Evolutionary conservation across 37 sponge, comb jelly and placozoan species (phyloP).

Genomic region (Mnemiopsis leidyi): DNA sequence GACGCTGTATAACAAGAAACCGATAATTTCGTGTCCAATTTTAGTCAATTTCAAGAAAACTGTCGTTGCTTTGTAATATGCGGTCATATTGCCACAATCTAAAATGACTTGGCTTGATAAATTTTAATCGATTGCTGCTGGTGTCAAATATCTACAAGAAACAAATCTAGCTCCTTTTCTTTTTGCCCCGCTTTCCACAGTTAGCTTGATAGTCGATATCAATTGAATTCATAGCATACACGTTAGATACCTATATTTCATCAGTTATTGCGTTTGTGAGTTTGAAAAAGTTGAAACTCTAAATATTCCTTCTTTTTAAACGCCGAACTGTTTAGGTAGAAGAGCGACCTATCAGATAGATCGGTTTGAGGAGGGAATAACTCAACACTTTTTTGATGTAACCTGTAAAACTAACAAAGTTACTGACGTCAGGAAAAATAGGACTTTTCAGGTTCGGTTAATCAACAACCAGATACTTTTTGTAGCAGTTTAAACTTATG

Average conservation of each 20-base stretch:
- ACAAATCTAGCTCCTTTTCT: too few relatives aligned
- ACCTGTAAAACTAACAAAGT: slow-evolving; percentile 23
- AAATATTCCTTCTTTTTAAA: too few relatives aligned
- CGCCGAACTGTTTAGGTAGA: neutral
- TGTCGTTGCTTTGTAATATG: neutral
- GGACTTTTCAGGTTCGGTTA: neutral
- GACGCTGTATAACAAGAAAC: too few relatives aligned
- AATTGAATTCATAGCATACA: too few relatives aligned
- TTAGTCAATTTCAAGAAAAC: neutral
- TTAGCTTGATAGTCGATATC: too few relatives aligned
- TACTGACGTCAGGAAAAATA: neutral
- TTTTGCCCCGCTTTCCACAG: too few relatives aligned
- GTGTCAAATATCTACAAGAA: neutral
- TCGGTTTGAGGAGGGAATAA: neutral
- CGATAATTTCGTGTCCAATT: neutral
- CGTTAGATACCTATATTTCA: too few relatives aligned
- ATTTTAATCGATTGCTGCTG: neutral
- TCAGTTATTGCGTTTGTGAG: too few relatives aligned
- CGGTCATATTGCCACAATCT: neutral
- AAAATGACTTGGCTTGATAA: neutral
- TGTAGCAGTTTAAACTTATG: too few relatives aligned
- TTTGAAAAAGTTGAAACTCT: too few relatives aligned
- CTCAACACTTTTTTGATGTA: slow-evolving; percentile 6
- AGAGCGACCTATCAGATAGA: slow-evolving; percentile 18
- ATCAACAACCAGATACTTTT: too few relatives aligned